Evolutionary conservation across 2,888 invertebrate species (phyloP), one percentile per base, ranked within the genome.

Genomic region (Empis livida): DNA sequence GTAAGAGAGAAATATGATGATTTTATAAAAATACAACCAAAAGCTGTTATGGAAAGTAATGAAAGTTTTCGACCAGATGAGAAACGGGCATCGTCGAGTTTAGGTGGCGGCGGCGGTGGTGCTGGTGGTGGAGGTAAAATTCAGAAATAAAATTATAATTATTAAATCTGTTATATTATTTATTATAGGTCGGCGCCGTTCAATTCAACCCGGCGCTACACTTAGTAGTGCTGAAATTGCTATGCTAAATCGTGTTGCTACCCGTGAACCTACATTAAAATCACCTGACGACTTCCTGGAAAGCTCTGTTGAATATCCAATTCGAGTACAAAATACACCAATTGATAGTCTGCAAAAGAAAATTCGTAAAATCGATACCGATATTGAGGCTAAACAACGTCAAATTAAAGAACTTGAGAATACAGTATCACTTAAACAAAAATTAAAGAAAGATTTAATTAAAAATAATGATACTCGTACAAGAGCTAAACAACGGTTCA

Each of bases 341-440:
- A 44, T 62, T 13, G 68, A 68, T 42, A 59, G 56, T 17, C 49
- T 65, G 44, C 65, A 67, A 43, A 65, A 65, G 48, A 67, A 68
- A 49, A 52, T 69, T 46, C 63, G 66, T 0, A 68, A 68, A 52
- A 48, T 68, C 13, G 54, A 58, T 2, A 62, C 64, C 0, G 82
- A 83, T 63, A 76, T 84, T 43, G 77, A 78, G 48, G 75, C 77
- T 15, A 78, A 78, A 35, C 77, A 83, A 56, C 74, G 79, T 52
- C 80, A 84, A 61, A 73, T 86, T 5, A 78, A 79, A 55, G 85
- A 87, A 63, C 67, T 87, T 20, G 74, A 79, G 50, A 71, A 74
- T 45, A 79, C 78, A 1, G 82, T 86, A 57, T 76, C 78, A 58
- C 74, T 82, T 2, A 87, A 86, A 64, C 82, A 86, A 61, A 80